These are phyloP conservation scores for Eilema caniola DNA, from an alignment of 2,888 invertebrate species.

Conservation along the genomic window DNA sequence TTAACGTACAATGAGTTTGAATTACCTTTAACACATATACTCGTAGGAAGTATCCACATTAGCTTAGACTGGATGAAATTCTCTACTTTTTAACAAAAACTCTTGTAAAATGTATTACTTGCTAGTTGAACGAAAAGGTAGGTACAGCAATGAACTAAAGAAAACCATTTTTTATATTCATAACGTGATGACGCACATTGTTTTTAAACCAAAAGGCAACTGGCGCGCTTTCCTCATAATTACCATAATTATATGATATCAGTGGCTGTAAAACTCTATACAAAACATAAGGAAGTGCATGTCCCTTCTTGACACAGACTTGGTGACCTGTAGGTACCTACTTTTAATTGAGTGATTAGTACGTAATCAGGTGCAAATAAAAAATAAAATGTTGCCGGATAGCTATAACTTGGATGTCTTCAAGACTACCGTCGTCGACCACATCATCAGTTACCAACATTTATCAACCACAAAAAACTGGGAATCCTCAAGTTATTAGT, in stretches of 20 bases:
- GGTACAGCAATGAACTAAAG: neutral
- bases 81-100: too few species aligned
- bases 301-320: neutral
- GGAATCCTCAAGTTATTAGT: too few species aligned
- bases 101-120: neutral
- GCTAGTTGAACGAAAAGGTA: neutral
- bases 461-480: too few species aligned
- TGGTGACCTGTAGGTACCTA: neutral
- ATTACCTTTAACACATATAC: constrained; percentile 12
- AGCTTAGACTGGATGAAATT: neutral
- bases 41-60: neutral
- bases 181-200: neutral
- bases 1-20: constrained; percentile 41
- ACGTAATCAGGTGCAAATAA: neutral
- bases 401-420: too few species aligned
- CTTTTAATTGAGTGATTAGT: neutral
- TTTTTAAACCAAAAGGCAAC: neutral
- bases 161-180: neutral
- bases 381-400: too few species aligned
- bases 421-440: too few species aligned
- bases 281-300: constrained; percentile 4
- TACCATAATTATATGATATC: neutral
- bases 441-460: too few species aligned
- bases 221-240: neutral
- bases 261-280: neutral